Conservation (phyloP, 2,888 invertebrate genomes). For the Trissolcus japonicus region DNA sequence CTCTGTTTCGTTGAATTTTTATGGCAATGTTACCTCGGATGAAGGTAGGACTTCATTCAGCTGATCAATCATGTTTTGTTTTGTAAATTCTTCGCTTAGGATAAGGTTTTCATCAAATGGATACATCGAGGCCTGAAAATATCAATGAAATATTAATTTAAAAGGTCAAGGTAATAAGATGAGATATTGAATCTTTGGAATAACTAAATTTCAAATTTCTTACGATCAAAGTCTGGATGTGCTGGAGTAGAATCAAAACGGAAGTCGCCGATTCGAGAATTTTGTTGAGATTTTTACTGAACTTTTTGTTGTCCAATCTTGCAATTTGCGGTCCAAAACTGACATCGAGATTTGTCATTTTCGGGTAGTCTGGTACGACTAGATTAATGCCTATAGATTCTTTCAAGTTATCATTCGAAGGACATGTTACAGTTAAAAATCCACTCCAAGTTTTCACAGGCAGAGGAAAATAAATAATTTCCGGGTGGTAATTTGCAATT, state of each 20-base stretch:
- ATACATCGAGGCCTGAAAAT: conserved; percentile 18
- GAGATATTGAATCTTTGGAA: too few relatives aligned
- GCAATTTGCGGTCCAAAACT: conserved; percentile 65
- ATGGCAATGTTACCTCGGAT: conserved; percentile 9
- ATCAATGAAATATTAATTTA: not conserved
- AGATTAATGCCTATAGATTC: conserved; percentile 65
- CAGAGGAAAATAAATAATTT: conserved; percentile 65
- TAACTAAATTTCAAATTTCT: not conserved
- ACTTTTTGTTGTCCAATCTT: conserved; percentile 58
- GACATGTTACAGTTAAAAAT: conserved; percentile 60
- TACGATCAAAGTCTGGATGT: conserved; percentile 57
- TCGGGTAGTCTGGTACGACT: conserved; percentile 67
- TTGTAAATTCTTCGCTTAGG: not conserved
- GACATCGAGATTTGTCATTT: conserved; percentile 61
- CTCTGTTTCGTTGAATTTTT: not conserved
- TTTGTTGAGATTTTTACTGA: conserved; percentile 58
- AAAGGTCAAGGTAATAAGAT: not conserved
- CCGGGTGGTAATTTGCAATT: conserved; percentile 67
- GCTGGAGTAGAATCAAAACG: conserved; percentile 65
- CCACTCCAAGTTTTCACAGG: conserved; percentile 69
- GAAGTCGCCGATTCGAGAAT: conserved; percentile 61
- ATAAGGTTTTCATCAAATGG: conserved; percentile 13
- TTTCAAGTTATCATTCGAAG: conserved; percentile 55
- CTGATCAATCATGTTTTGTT: conserved; percentile 25
- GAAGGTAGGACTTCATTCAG: conserved; percentile 30